Conservation (phyloP, 1,140 invertebrate species). For the Drosophila lowei region DNA sequence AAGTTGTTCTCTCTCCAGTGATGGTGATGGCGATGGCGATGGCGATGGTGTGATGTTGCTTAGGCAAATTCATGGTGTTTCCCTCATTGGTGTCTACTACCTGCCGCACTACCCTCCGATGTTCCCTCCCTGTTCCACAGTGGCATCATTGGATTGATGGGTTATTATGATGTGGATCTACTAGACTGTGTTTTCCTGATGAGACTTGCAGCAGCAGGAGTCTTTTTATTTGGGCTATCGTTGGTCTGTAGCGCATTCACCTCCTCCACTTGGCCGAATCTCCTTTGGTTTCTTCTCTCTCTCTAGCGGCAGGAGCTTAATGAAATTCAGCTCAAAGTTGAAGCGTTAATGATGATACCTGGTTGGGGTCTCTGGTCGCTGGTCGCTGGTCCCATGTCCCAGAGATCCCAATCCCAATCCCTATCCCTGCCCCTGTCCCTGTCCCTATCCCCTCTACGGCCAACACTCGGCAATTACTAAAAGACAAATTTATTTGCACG, state of each 20-base stretch:
- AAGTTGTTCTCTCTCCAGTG: too few species aligned
- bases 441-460: neutral
- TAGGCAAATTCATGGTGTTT: neutral
- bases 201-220: too few species aligned
- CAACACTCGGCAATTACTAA: constrained; percentile 77
- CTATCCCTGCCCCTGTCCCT: constrained; percentile 2
- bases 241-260: too few species aligned
- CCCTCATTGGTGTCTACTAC: too few species aligned
- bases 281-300: too few species aligned
- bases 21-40: constrained; percentile 1
- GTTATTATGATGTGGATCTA: too few species aligned
- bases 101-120: neutral
- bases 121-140: neutral
- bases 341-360: constrained; percentile 64
- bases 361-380: neutral
- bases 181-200: too few species aligned
- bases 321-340: constrained; percentile 67
- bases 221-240: too few species aligned
- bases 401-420: neutral
- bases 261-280: too few species aligned
- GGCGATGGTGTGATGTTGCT: constrained; percentile 11
- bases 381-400: neutral
- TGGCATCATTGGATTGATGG: too few species aligned
- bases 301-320: constrained; percentile 32
- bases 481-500: constrained; percentile 83